Evolutionary conservation across 2,113 vertebrate species (phyloP).

Genomic region (Lasiurus cinereus): DNA sequence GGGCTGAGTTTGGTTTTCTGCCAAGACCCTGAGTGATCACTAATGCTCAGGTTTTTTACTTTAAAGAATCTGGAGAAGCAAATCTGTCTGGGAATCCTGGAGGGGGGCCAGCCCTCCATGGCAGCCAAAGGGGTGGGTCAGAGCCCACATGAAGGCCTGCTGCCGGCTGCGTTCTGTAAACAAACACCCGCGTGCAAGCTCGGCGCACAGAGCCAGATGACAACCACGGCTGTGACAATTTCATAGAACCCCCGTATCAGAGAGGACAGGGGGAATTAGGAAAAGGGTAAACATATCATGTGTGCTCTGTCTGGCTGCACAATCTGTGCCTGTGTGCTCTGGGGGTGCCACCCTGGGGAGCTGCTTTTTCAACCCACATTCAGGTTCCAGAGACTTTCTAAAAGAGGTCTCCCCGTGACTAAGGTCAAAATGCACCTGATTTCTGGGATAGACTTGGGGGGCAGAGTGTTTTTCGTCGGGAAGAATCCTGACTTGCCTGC

Average conservation of each 20-base stretch:
- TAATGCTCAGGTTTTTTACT: not conserved
- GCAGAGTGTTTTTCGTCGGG: not conserved
- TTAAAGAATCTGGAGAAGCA: slow-evolving; percentile 23
- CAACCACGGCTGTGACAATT: slow-evolving; percentile 73
- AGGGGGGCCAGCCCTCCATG: slow-evolving; percentile 63
- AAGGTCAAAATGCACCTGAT: slow-evolving; percentile 41
- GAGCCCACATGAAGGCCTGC: slow-evolving; percentile 72
- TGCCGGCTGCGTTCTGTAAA: slow-evolving; percentile 72
- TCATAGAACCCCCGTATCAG: slow-evolving; percentile 58
- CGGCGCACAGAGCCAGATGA: slow-evolving; percentile 58
- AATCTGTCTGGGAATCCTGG: slow-evolving; percentile 54
- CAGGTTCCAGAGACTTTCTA: not conserved
- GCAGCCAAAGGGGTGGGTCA: slow-evolving; percentile 65
- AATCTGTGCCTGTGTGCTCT: not conserved
- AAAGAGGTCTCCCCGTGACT: not conserved
- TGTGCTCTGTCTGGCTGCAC: not conserved
- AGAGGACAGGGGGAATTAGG: slow-evolving; percentile 39
- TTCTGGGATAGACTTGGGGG: not conserved
- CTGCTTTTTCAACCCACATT: not conserved
- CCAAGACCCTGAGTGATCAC: slow-evolving; percentile 17
- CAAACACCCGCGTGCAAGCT: slow-evolving; percentile 72
- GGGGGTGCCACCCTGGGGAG: not conserved
- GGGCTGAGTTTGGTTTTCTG: not conserved
- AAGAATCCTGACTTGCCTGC: not conserved
- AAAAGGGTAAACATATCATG: slow-evolving; percentile 30